phyloP scores from a whole-genome alignment of 2,113 vertebrate genomes.

The Xenus cinereus region DNA sequence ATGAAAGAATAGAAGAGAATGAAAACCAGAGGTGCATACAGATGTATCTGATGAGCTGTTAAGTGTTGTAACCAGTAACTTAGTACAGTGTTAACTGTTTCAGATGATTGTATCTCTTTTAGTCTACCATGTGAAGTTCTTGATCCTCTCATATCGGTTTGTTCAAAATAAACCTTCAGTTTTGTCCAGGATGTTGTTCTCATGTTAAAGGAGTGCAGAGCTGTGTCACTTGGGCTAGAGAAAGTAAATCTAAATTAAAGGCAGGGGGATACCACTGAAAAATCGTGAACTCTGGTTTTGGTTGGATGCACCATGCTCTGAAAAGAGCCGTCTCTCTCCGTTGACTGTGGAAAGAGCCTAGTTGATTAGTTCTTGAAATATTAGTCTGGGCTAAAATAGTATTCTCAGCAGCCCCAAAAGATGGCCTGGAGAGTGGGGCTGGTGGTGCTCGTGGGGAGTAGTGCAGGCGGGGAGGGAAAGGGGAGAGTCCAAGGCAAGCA shows the following conservation, averaged over 20 bases:
- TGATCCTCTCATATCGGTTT: not conserved
- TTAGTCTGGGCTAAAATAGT: not conserved
- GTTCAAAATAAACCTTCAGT: not conserved
- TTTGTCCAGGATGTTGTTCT: not conserved
- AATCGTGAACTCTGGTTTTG: not conserved
- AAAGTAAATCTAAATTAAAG: not conserved
- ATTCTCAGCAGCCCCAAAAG: not conserved
- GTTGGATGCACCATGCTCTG: not conserved
- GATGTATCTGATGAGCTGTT: not conserved
- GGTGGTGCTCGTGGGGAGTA: not conserved
- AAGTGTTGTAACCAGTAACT: not conserved
- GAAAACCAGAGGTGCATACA: not conserved
- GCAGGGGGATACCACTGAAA: not conserved
- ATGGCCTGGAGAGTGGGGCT: not conserved
- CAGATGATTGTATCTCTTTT: not conserved
- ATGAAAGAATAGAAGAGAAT: not conserved
- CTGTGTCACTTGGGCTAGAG: not conserved
- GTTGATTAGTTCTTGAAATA: not conserved
- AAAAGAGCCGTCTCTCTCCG: not conserved
- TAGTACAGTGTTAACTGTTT: not conserved
- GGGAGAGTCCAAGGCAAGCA: not conserved
- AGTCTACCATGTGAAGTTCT: not conserved
- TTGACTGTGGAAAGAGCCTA: not conserved
- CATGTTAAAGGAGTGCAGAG: not conserved
- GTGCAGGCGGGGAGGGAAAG: not conserved